A percentile compares a stretch with the other conserved stretches of the same genome.
Evolutionary conservation across 2,888 invertebrate species (phyloP).

Genomic region (Cosmorhoe ocellata): DNA sequence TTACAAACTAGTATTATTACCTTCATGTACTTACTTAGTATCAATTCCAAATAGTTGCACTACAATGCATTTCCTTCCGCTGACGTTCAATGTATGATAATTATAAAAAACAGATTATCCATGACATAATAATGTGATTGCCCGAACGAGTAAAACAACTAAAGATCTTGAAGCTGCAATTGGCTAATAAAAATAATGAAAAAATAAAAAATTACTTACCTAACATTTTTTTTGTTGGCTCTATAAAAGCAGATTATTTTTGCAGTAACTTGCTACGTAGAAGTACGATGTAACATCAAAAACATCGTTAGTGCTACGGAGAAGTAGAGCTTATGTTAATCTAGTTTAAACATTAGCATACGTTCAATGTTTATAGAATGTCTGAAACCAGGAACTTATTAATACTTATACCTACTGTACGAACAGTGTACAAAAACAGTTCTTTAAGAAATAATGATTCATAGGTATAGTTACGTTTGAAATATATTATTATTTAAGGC

Average conservation of each 20-base stretch:
- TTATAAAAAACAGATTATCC: background rate
- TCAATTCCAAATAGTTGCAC: no score
- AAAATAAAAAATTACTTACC: no score
- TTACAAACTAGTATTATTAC: background rate
- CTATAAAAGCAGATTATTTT: background rate
- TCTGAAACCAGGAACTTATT: conserved; percentile 31
- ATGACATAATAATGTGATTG: conserved; percentile 8
- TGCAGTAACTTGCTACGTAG: background rate
- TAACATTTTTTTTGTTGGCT: background rate
- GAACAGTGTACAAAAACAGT: conserved; percentile 11
- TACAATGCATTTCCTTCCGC: no score
- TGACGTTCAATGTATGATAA: no score
- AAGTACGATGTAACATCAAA: no score
- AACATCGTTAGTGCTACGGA: background rate
- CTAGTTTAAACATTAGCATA: conserved; percentile 21
- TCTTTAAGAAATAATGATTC: conserved; percentile 20
- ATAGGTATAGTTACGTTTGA: conserved; percentile 10
- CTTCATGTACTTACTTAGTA: background rate
- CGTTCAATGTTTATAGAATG: conserved; percentile 29
- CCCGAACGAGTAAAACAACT: no score
- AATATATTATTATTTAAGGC: background rate
- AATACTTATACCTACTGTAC: no score
- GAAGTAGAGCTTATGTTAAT: conserved; percentile 13
- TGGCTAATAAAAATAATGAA: no score
- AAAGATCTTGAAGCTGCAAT: no score